Conservation (phyloP, 2,888 invertebrate genomes). For the Mantis religiosa region DNA sequence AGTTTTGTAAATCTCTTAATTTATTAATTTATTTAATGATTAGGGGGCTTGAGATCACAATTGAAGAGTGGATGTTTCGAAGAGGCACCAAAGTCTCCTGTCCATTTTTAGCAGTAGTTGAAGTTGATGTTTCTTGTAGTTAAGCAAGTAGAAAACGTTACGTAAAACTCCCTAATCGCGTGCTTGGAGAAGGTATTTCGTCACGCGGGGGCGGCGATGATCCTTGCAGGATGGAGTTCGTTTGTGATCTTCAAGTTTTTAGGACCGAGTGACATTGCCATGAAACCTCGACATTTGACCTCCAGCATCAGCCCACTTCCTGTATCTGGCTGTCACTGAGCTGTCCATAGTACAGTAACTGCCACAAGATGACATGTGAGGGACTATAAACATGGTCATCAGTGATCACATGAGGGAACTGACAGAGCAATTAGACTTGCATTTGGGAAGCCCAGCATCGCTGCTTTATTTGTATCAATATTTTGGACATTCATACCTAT, state of each 20-base stretch:
- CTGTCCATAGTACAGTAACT: background rate
- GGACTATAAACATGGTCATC: background rate
- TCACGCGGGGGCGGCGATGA: no score
- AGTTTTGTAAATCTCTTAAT: no score
- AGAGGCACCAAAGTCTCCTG: no score
- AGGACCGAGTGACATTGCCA: background rate
- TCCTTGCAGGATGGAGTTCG: background rate
- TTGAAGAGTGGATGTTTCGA: no score
- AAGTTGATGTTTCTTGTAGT: background rate
- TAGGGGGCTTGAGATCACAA: no score
- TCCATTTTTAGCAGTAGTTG: background rate
- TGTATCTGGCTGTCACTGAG: background rate
- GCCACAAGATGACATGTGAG: background rate
- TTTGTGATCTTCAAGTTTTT: background rate
- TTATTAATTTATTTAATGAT: no score
- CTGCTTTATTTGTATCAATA: no score
- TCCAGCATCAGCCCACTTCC: background rate
- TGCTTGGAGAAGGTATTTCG: background rate
- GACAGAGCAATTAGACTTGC: background rate
- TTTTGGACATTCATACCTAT: no score
- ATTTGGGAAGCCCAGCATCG: no score
- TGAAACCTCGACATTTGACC: background rate
- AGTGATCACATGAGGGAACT: background rate
- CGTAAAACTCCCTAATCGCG: background rate
- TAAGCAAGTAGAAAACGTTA: background rate